Percentiles rank a stretch among this genome's conserved stretches.
phyloP scores from a whole-genome alignment of 2,797 vertebrate species.

The Zenarchopterus dispar region DNA sequence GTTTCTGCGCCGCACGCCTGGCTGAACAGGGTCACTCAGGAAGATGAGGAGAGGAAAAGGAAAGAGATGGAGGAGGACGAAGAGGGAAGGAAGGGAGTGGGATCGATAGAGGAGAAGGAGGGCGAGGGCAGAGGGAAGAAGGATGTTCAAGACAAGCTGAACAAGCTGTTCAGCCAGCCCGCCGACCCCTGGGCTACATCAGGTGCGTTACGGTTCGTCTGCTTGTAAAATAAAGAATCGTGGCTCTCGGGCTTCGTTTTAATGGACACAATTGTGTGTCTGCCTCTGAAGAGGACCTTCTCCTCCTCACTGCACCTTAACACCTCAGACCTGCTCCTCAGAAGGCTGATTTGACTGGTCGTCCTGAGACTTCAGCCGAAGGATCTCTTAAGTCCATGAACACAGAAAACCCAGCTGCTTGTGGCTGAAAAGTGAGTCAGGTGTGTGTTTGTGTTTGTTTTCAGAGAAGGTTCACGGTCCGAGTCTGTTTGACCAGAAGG shows the following conservation, averaged over 20 bases:
- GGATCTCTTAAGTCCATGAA: no score
- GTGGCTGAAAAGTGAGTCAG: no score
- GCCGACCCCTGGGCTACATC: slow-evolving; percentile 77
- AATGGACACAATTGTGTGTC: no score
- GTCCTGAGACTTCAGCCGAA: no score
- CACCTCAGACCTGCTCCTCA: no score
- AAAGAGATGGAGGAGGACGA: slow-evolving; percentile 72
- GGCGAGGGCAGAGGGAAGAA: slow-evolving; percentile 78
- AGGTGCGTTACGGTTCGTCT: slow-evolving; percentile 55
- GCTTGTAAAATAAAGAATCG: no score
- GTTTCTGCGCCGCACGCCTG: slow-evolving; percentile 75
- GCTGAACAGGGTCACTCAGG: slow-evolving; percentile 86
- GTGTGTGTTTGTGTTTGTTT: not conserved
- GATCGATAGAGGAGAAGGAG: slow-evolving; percentile 48
- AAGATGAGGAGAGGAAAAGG: slow-evolving; percentile 85
- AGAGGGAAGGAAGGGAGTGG: slow-evolving; percentile 38
- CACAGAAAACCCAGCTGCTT: no score
- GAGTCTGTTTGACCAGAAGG: slow-evolving; percentile 76
- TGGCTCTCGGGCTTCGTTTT: no score
- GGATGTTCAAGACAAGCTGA: slow-evolving; percentile 89
- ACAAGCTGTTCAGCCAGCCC: slow-evolving; percentile 88
- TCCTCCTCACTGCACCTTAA: no score
- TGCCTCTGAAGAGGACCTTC: no score
- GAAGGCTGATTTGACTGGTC: no score
- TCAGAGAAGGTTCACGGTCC: slow-evolving; percentile 53